These are phyloP conservation scores for Pholis gunnellus DNA, from an alignment of 2,113 vertebrate species.

Conservation along the genomic window DNA sequence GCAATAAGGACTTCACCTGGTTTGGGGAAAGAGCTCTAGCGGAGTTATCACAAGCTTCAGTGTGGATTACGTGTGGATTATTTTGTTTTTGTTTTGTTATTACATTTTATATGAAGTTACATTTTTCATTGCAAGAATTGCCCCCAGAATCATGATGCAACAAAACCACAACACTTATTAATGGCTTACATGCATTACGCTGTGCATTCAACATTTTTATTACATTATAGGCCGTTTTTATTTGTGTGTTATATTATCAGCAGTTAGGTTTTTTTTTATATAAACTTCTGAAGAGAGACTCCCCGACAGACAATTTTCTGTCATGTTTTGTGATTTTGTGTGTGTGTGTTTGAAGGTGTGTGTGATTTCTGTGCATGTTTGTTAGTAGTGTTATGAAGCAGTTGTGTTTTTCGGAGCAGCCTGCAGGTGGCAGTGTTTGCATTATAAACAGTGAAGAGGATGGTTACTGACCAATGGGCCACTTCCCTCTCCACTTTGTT, in stretches of 20 bases:
- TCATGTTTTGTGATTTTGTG: background rate
- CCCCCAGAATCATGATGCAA: background rate
- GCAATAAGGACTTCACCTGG: background rate
- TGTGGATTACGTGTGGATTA: background rate
- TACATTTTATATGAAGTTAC: background rate
- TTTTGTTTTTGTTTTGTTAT: background rate
- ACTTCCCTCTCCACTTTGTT: background rate
- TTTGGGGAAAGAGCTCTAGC: no score
- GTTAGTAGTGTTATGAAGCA: no score
- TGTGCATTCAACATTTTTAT: background rate
- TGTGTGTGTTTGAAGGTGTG: slow-evolving; percentile 5
- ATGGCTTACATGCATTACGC: no score
- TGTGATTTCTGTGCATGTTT: background rate
- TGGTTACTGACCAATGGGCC: background rate
- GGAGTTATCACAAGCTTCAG: background rate
- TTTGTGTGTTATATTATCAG: background rate
- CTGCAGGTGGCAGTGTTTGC: slow-evolving; percentile 73
- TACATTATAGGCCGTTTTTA: background rate
- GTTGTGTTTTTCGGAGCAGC: background rate
- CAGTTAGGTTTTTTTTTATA: background rate
- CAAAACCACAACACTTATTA: background rate
- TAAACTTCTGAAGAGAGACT: background rate
- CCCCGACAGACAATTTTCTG: background rate
- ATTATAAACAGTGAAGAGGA: slow-evolving; percentile 3
- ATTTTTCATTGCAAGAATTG: background rate